Evolutionary conservation across 2,888 invertebrate genomes (phyloP).

Genomic region (Stenodema calcarata): DNA sequence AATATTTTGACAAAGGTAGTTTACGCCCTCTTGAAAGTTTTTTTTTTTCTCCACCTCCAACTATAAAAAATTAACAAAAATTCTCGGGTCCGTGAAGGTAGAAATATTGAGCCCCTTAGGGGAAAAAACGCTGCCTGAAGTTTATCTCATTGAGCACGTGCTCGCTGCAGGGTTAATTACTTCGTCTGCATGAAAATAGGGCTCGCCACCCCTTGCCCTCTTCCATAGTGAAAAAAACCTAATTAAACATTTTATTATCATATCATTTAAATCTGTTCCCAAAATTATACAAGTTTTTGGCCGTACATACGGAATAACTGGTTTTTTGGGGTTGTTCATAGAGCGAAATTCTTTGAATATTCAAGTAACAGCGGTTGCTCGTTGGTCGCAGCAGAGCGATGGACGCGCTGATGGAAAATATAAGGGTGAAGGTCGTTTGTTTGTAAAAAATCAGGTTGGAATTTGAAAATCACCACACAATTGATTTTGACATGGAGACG

Average conservation of each 20-base stretch:
- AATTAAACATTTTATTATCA: slow-evolving; percentile 38
- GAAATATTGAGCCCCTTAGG: slow-evolving; percentile 1
- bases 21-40: neutral
- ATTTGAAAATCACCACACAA: too few relatives aligned
- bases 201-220: neutral
- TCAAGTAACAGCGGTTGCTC: too few relatives aligned
- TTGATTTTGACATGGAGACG: too few relatives aligned
- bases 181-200: slow-evolving; percentile 20
- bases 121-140: slow-evolving; percentile 5
- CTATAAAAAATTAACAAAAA: neutral
- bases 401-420: too few relatives aligned
- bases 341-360: too few relatives aligned
- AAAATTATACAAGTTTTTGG: neutral
- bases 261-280: slow-evolving; percentile 13
- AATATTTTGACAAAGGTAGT: neutral
- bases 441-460: too few relatives aligned
- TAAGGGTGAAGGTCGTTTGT: too few relatives aligned
- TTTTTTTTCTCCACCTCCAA: neutral
- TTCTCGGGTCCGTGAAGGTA: neutral
- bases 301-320: neutral
- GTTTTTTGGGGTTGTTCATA: too few relatives aligned
- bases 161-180: slow-evolving; percentile 26
- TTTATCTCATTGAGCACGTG: slow-evolving; percentile 38
- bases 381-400: too few relatives aligned
- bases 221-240: slow-evolving; percentile 1